Base-by-base conservation (phyloP, 2,888 invertebrate genomes). In the Himalopsyche japonica region DNA sequence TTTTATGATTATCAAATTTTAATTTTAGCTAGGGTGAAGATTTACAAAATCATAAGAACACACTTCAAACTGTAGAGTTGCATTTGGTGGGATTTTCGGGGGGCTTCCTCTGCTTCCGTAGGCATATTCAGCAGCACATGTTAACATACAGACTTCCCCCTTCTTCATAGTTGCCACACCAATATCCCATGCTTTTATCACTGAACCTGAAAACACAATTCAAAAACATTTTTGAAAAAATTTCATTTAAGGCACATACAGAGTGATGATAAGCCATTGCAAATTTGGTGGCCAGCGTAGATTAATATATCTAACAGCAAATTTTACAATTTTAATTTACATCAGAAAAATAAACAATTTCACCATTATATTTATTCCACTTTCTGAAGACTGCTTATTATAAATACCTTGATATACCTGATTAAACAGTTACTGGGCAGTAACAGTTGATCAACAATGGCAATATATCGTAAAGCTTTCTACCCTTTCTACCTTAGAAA, bases 101-200 rank as follows among this genome's bases (percentile, higher is more conserved):
- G 96, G 96, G 88, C 95, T 95, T 83, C 98, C 98, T 34, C 90
- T 89, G 86, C 93, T 93, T 6, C 98, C 98, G 89, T 99, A 99
- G 0, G 97, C 99, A 91, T 98, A 99, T 85, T 97, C 95, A 0
- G 98, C 93, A 80, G 95, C 95, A 91, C 98, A 98, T 0, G 95
- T 97, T 80, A 99, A 91, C 81, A 95, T 92, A 79, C 97, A 96
- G 81, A 96, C 92, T 91, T 99, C 98, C 0, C 97, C 97, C 88
- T 95, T 95, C 90, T 95, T 97, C 99, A 99, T 99, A 0, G 97
- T 96, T 0, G 97, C 96, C 20, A 99, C 95, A 37, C 98, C 98
- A 87, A 97, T 93, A 89, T 99, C 99, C 97, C 98, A 99, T 91
- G 95, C 98, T 92, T 96, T 97, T 87, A 99, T 98, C 0, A 98